Base-by-base conservation (phyloP, 2,888 invertebrate genomes). In the Nematopogon swammerdamellus region DNA sequence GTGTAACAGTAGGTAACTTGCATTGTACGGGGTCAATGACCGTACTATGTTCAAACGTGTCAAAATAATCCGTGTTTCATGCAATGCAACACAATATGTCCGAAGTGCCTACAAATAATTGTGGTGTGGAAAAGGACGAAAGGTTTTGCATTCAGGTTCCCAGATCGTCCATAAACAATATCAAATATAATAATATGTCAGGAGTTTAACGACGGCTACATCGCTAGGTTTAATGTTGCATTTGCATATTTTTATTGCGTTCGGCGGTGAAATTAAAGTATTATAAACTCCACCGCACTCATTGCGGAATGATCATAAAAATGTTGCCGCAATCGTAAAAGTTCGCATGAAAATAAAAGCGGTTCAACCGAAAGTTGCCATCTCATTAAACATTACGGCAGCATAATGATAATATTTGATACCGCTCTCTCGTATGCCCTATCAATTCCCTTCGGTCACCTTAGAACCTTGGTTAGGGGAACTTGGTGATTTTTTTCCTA, bases 241-340 rank as follows among this genome's bases (percentile, higher is more conserved):
- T 77, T 77, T 75, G 70, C 76, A 77, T 77, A 73, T 68, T 76
- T 77, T 76, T 76, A 77, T 72, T 60, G 70, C 67, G 70, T 70
- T 70, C 71, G 70, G 67, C 75, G 74, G 76, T 68, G 70, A 72
- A 77, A 79, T 79, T 77, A 76, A 77, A 76, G 73, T 72, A 73
- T 74, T 73, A 72, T 72, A 74, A 74, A 70, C 63, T 64, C 68
- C 66, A 70, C 19, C 19, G 19, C 67, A 67, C 68, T 71, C 70
- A 63, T 65, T 67, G 68, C 70, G 65, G 70, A 71, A 72, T 68
- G 70, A 67, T 62, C 67, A 62, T 61, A 62, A 63, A 77, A 77
- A 75, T 73, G 73, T 67, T 71, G 72, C 71, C 66, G 61, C 55
- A 68, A 56, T 75, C 75, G 69, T 76, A 70, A 76, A 64, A 30